phyloP scores from a whole-genome alignment of 2,888 invertebrate genomes.

The Synergus laeviventris region DNA sequence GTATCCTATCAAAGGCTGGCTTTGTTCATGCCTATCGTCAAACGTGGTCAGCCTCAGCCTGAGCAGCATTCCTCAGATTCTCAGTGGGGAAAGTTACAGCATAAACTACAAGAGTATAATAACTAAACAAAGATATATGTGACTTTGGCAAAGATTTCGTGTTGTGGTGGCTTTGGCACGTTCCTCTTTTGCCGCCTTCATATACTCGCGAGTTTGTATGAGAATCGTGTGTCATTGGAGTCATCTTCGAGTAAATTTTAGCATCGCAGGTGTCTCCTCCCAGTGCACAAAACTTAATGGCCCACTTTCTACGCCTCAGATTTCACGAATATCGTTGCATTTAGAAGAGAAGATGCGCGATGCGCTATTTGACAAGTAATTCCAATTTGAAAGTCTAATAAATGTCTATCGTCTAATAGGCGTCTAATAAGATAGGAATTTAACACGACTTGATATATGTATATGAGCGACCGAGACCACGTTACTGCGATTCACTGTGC shows the following conservation, averaged over 20 bases:
- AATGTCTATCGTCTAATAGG: background rate
- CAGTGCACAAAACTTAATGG: constrained; percentile 10
- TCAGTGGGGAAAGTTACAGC: constrained; percentile 27
- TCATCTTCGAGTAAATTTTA: constrained; percentile 53
- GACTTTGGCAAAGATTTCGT: constrained; percentile 51
- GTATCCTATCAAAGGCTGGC: background rate
- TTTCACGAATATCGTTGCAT: constrained; percentile 25
- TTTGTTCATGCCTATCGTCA: background rate
- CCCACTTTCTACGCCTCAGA: constrained; percentile 24
- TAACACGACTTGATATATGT: constrained; percentile 24
- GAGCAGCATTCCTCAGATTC: constrained; percentile 21
- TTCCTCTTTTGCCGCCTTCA: constrained; percentile 49
- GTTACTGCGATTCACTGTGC: background rate
- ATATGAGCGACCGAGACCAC: background rate
- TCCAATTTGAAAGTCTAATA: constrained; percentile 5
- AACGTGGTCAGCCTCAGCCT: constrained; percentile 2
- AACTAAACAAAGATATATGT: constrained; percentile 52
- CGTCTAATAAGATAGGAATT: constrained; percentile 7
- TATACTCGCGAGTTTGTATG: constrained; percentile 2
- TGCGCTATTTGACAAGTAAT: background rate
- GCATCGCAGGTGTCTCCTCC: constrained; percentile 51
- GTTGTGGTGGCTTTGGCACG: constrained; percentile 49
- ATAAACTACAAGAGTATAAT: constrained; percentile 42
- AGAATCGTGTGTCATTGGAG: constrained; percentile 53
- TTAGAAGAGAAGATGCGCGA: background rate